Percentiles rank a stretch among this genome's conserved stretches.
phyloP scores from a whole-genome alignment of 2,113 vertebrate genomes.

The Equus przewalskii region DNA sequence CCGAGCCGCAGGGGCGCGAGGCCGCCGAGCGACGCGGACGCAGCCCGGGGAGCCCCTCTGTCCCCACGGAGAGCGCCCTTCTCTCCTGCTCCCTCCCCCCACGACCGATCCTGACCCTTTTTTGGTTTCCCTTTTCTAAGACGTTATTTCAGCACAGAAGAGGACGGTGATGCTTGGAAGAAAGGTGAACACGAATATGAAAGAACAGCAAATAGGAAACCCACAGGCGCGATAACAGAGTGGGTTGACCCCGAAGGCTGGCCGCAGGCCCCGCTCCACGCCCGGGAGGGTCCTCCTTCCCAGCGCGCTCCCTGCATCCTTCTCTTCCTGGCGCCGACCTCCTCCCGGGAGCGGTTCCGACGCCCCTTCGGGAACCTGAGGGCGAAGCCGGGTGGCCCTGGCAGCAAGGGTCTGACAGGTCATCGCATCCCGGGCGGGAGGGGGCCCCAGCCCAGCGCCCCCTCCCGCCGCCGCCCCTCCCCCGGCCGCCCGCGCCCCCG shows the following conservation, averaged over 20 bases:
- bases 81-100: neutral
- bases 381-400: neutral
- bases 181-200: neutral
- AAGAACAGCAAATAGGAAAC: no score
- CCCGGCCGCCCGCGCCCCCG: neutral
- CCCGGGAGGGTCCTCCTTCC: no score
- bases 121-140: neutral
- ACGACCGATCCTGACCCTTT: no score
- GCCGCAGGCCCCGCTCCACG: no score
- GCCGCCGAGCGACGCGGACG: neutral
- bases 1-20: neutral
- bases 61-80: neutral
- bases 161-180: neutral
- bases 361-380: no score
- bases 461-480: neutral
- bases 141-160: neutral
- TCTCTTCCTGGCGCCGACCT: no score
- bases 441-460: neutral
- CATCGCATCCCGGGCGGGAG: neutral
- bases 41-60: neutral
- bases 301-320: no score
- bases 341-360: neutral
- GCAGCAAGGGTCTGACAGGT: neutral
- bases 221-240: fast-evolving
- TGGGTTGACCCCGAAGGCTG: no score